Conservation (phyloP, 2,888 invertebrate genomes). For the Cheiracanthium punctorium region DNA sequence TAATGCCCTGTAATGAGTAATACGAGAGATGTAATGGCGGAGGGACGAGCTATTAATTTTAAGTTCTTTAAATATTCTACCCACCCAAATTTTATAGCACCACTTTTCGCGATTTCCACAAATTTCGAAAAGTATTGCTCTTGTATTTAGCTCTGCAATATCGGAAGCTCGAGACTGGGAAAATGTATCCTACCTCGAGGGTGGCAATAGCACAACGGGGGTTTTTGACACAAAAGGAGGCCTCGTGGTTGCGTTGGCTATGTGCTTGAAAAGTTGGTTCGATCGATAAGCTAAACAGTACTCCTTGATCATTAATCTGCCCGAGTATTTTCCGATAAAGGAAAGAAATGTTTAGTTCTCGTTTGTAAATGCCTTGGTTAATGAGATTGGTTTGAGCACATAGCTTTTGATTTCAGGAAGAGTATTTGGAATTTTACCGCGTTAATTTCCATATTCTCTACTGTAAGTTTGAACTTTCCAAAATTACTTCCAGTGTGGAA, state of each 20-base stretch:
- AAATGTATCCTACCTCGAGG: not conserved
- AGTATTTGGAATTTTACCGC: no score
- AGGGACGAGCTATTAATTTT: conserved; percentile 53
- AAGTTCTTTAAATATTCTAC: conserved; percentile 25
- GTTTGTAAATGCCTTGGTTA: no score
- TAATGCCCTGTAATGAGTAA: conserved; percentile 63
- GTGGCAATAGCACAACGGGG: not conserved
- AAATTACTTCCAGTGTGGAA: no score
- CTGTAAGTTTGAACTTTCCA: no score
- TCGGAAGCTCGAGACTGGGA: not conserved
- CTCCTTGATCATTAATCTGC: not conserved
- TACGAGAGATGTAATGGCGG: conserved; percentile 28
- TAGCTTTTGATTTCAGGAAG: no score
- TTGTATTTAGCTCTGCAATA: not conserved
- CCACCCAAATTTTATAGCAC: not conserved
- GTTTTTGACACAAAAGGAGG: not conserved
- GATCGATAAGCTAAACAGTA: not conserved
- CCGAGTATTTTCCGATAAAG: not conserved
- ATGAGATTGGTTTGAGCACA: no score
- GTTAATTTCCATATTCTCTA: no score
- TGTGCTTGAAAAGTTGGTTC: conserved; percentile 1
- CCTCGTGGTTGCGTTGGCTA: not conserved
- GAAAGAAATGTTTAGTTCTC: not conserved
- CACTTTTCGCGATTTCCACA: not conserved
- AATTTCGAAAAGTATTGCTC: not conserved